Evolutionary conservation across 2,797 vertebrate species (phyloP).

Genomic region (Dermochelys coriacea): DNA sequence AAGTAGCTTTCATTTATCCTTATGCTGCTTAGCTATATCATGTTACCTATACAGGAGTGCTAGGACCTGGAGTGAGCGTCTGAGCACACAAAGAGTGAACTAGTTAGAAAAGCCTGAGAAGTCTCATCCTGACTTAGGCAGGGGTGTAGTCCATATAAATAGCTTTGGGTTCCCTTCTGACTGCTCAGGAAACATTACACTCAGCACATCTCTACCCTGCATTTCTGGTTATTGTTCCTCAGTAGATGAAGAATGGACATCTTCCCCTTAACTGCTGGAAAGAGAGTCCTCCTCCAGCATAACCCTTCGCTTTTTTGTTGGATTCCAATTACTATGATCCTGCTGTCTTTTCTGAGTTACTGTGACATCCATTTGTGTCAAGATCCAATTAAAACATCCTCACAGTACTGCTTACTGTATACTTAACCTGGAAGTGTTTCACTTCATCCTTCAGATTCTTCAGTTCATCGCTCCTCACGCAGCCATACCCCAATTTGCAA

Average conservation of each 20-base stretch:
- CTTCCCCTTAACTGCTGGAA: not conserved
- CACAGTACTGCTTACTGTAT: not conserved
- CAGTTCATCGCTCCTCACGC: not conserved
- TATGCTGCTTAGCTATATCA: not conserved
- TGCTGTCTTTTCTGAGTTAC: not conserved
- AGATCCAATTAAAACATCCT: not conserved
- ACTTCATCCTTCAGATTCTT: not conserved
- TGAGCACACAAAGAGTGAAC: not conserved
- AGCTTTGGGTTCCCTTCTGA: not conserved
- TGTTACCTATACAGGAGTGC: not conserved
- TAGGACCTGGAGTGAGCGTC: not conserved
- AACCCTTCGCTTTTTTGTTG: not conserved
- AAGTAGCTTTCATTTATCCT: not conserved
- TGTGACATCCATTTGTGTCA: not conserved
- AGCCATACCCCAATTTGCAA: not conserved
- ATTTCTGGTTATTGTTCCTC: not conserved
- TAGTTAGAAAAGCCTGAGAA: not conserved
- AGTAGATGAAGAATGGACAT: not conserved
- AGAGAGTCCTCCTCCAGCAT: not conserved
- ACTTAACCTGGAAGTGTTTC: not conserved
- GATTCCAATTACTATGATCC: not conserved
- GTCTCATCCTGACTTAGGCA: not conserved
- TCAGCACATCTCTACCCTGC: rapidly evolving
- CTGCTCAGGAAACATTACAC: not conserved
- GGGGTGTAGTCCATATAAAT: not conserved